Base-by-base conservation (phyloP, 2,113 vertebrate species). In the Rhombomys opimus region DNA sequence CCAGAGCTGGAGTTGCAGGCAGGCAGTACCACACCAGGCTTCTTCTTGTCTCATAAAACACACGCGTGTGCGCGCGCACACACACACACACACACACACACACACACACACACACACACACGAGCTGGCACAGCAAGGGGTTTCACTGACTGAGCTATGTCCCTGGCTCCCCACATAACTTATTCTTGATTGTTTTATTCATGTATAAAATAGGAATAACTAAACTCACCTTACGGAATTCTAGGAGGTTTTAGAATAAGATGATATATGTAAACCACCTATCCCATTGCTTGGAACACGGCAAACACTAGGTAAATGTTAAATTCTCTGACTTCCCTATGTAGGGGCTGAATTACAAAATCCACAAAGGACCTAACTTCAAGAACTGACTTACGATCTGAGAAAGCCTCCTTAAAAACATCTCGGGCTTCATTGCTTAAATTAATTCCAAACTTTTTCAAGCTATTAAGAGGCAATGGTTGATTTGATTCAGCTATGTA, bases 361-460 rank as follows among this genome's bases (percentile, higher is more conserved):
- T 52, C 7, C 54, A 63, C 90, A 90, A 89, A 97, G 52, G n/a
- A 94, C 20, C 20, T n/a, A 93, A 88, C 41, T 93, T 91, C 5
- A 72, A 92, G 73, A 95, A 89, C 22, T 95, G 92, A 97, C 61
- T 96, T 97, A 94, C n/a, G 84, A 91, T 91, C 91, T 97, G 91
- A 95, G 80, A 93, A 97, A 97, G n/a, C 54, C 75, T 93, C 93
- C 87, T 96, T 96, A 86, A 97, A 93, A 97, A 95, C 46, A 95
- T 87, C 89, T 94, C 57, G 81, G 92, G 96, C 91, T 97, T 97
- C 94, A 96, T 86, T 96, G 94, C 96, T 97, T 96, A 97, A 97
- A 97, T 95, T 97, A 97, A 98, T 96, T 97, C 67, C 94, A 97
- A 96, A 97, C 65, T 96, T 97, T 97, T 97, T 95, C 22, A 93